Base-by-base conservation (phyloP, 2,113 vertebrate species). In the Nothoprocta pentlandii region DNA sequence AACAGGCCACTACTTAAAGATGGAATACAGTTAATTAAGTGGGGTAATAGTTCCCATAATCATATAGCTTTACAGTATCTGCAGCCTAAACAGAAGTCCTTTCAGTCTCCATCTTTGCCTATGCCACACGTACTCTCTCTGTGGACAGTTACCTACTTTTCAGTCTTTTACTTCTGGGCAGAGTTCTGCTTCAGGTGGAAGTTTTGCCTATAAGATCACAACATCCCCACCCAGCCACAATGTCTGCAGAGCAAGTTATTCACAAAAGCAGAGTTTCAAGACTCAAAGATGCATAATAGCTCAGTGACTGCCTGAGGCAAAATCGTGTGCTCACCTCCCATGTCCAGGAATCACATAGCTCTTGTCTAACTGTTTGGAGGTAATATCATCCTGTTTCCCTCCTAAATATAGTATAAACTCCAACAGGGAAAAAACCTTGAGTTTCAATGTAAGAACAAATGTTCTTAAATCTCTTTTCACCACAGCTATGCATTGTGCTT, bases 391-490 rank as follows among this genome's bases (percentile, higher is more conserved):
- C 32, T 80, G 49, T 83, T 85, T 78, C 42, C 12, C 26, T 94
- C 71, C 70, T 83, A 64, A 80, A 39, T 64, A 42, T 3, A 62
- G 15, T 42, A 30, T 22, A 51, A 34, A 23, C 46, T 91, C 36
- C 54, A 74, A 70, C 51, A 92, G 21, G 6, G 46, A 77, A 62
- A 87, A 96, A 94, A 85, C n/a, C 10, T 92, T 32, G 89, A 14
- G 9, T 83, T 91, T 56, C 5, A 2, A 23, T 30, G 59, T 39
- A 67, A 71, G n/a, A 46, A 70, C 32, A 74, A 93, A 89, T 71
- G 74, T 70, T 85, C 70, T 89, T 39, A 93, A 94, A 94, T 67
- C 87, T 49, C 70, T 77, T 80, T 70, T 71, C n/a, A 82, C 47
- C 59, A 85, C 74, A 92, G 44, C 49, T 87, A 63, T 41, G 63